Base-by-base conservation (phyloP, 2,888 invertebrate species). In the Isoperla grammatica region DNA sequence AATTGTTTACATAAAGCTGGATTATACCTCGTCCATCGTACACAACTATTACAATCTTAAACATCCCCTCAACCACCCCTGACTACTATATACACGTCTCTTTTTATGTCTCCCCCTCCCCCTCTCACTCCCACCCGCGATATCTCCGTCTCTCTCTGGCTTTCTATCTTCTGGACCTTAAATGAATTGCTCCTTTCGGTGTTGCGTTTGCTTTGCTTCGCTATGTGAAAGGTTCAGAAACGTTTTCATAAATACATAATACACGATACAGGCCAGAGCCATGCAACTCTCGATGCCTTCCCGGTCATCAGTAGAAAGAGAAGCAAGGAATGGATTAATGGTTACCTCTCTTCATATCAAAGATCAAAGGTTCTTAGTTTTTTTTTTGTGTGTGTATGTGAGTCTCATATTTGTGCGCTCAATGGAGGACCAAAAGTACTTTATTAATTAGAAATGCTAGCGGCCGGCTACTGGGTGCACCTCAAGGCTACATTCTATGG, bases 331-430 rank as follows among this genome's bases (percentile, higher is more conserved):
- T 22, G 49, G 29, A 49, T 57, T 75, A 74, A 75, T 75, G 75
- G 74, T 74, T 75, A 75, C 74, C 72, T 74, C 74, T 74, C 74
- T 74, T 73, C 72, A 73, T 73, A 70, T 70, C 66, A 54, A 70
- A 73, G 74, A 73, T 74, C 73, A 74, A 73, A 73, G 74, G 72
- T 68, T 71, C 62, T 23, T 13, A 29, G 49, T 22, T 49, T 35
- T 49, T 49, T 35, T 49, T 20, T 35, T 65, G 63, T 65, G 66
- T 68, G 49, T 49, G 49, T n/a, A 49, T 49, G 29, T 29, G 49
- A 67, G 67, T 68, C 68, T 67, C 69, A 69, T 69, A 69, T 67
- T 64, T 53, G 40, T 63, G 68, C 69, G 71, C 71, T 71, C 72
- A 71, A 71, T 71, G 71, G 71, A 71, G 70, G 68, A 71, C 70